A percentile compares a stretch with the other conserved stretches of the same genome.
phyloP scores from a whole-genome alignment of 2,113 vertebrate species.

The Mellivora capensis region DNA sequence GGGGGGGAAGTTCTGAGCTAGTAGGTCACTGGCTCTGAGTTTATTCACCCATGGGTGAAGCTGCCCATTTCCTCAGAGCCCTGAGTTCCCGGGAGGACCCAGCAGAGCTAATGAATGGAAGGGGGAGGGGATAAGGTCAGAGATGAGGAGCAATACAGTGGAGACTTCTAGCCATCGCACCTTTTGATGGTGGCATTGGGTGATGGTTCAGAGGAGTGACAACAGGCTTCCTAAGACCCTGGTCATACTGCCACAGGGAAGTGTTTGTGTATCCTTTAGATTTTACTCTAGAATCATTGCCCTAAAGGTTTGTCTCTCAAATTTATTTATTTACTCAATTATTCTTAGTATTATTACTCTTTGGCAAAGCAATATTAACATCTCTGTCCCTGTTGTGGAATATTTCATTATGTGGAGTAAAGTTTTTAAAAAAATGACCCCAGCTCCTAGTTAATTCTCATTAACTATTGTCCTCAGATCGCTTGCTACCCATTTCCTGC shows the following conservation, averaged over 20 bases:
- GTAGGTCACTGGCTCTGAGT: neutral
- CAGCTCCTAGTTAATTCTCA: neutral
- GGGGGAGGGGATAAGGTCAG: neutral
- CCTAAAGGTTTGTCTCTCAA: neutral
- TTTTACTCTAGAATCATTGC: neutral
- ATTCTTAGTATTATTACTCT: neutral
- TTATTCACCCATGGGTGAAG: neutral
- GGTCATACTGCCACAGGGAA: fast-evolving
- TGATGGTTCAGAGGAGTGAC: neutral
- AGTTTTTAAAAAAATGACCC: neutral
- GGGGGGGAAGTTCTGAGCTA: too few species aligned
- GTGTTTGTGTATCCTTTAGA: neutral
- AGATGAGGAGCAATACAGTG: neutral
- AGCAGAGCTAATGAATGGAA: neutral
- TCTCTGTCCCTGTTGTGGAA: neutral
- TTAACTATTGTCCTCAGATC: neutral
- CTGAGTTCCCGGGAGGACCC: neutral
- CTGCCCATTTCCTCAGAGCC: neutral
- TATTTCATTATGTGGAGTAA: neutral
- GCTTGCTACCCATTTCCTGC: neutral
- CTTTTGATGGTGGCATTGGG: neutral
- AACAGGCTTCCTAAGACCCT: neutral
- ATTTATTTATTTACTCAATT: neutral
- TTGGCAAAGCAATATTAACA: neutral
- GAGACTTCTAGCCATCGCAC: neutral